Base-by-base conservation (phyloP, 2,797 vertebrate genomes). In the Eulemur mongoz region DNA sequence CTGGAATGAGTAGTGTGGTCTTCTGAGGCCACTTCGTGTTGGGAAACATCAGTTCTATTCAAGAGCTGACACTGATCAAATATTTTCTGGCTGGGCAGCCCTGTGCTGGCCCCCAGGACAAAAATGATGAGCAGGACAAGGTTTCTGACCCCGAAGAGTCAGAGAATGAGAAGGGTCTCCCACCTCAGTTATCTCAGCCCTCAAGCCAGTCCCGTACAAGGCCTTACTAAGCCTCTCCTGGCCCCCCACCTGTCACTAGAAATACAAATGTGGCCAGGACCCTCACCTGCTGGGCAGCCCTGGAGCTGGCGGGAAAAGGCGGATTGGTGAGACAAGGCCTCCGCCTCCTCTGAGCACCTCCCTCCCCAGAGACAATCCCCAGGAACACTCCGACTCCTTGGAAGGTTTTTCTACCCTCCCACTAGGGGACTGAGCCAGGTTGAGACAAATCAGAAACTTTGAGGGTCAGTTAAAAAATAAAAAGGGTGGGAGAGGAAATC, bases 391-490 rank as follows among this genome's bases (percentile, higher is more conserved):
- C 35, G 3, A 23, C 52, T 84, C 32, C 27, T 50, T 85, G n/a
- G 32, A 82, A 87, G 32, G 25, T 81, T 72, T 73, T 75, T 40
- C 6, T 35, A 1, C 9, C 23, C 32, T 91, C 65, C n/a, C 67
- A 76, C 22, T 54, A 57, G 76, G 59, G 10, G 22, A 73, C 25
- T 20, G 10, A 94, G 30, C 23, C 32, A 48, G 40, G 2, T 9
- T 73, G 48, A 57, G 17, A 84, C 15, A 92, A 89, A 63, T 89
- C 48, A 95, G 78, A 88, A 93, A 88, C 20, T 35, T 73, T 27
- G 43, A 91, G 67, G 22, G 30, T 61, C 27, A 61, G 52, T 92
- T 88, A 79, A 89, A 93, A 91, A 59, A n/a, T 30, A 32, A 76
- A 43, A 93, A 73, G 48, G 4, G 57, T 61, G 23, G 13, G 12